These are phyloP conservation scores for Hydrophis major DNA, from an alignment of 2,797 vertebrate species.

Conservation along the genomic window DNA sequence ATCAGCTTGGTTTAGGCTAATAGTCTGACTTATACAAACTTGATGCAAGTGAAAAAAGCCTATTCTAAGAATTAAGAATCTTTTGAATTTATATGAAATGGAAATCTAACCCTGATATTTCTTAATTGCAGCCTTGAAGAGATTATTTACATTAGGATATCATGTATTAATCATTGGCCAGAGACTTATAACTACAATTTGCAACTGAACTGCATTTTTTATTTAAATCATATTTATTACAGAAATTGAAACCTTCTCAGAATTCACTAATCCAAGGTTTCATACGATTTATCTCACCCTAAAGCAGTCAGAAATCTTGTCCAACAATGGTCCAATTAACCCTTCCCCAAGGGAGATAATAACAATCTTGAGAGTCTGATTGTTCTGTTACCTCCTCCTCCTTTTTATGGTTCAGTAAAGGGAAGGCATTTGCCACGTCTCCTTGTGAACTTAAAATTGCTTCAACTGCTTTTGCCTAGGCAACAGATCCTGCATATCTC, in stretches of 20 bases:
- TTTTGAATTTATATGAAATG: conserved; percentile 49
- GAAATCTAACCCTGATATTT: conserved; percentile 9
- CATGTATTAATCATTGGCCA: conserved; percentile 12
- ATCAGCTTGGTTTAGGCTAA: conserved; percentile 8
- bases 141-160: not conserved
- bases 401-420: not conserved
- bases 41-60: not conserved
- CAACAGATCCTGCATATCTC: not conserved
- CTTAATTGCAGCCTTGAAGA: conserved; percentile 20
- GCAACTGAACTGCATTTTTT: not conserved
- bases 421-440: not conserved
- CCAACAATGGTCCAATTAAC: not conserved
- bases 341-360: not conserved
- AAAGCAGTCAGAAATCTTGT: not conserved
- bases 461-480: not conserved
- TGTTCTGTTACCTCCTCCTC: not conserved
- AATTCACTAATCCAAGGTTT: not conserved
- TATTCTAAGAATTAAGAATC: not conserved
- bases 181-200: not conserved
- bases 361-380: not conserved
- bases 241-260: not conserved
- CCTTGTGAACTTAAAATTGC: not conserved
- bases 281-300: not conserved
- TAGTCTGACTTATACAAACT: conserved; percentile 10
- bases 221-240: not conserved